Percentiles rank a stretch among this genome's conserved stretches.
Evolutionary conservation across 2,113 vertebrate genomes (phyloP).

Genomic region (Tenebrosternarchus preto): DNA sequence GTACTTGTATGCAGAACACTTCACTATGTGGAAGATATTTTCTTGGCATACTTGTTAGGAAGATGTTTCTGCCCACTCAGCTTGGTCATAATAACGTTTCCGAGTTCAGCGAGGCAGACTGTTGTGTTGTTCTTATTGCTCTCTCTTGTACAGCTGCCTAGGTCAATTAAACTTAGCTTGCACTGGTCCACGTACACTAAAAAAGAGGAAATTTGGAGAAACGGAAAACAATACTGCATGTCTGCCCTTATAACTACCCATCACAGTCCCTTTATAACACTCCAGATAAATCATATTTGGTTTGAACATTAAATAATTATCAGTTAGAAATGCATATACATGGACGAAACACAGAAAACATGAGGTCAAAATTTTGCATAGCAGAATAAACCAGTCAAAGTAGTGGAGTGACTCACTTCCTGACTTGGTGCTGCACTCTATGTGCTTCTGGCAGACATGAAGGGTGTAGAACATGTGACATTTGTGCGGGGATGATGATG

Average conservation of each 20-base stretch:
- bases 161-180: constrained; percentile 92
- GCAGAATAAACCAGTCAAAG: neutral
- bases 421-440: constrained; percentile 91
- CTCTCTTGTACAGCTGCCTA: constrained; percentile 91
- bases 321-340: too few species aligned
- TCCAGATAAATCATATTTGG: neutral
- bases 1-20: neutral
- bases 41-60: constrained; percentile 80
- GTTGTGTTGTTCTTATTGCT: constrained; percentile 79
- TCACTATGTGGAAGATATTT: constrained; percentile 13
- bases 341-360: neutral
- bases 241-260: neutral
- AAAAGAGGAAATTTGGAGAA: neutral
- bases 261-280: neutral
- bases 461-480: constrained; percentile 98
- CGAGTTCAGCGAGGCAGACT: constrained; percentile 86
- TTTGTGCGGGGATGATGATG: constrained; percentile 81
- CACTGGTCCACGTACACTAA: constrained; percentile 89
- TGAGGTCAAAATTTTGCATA: neutral
- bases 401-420: constrained; percentile 73
- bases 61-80: constrained; percentile 90
- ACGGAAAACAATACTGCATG: neutral
- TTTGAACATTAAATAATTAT: constrained; percentile 27
- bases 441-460: constrained; percentile 91
- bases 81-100: constrained; percentile 87